Evolutionary conservation across 2,888 invertebrate species (phyloP), one percentile per base, ranked within the genome.

Genomic region (Hydraecia micacea): DNA sequence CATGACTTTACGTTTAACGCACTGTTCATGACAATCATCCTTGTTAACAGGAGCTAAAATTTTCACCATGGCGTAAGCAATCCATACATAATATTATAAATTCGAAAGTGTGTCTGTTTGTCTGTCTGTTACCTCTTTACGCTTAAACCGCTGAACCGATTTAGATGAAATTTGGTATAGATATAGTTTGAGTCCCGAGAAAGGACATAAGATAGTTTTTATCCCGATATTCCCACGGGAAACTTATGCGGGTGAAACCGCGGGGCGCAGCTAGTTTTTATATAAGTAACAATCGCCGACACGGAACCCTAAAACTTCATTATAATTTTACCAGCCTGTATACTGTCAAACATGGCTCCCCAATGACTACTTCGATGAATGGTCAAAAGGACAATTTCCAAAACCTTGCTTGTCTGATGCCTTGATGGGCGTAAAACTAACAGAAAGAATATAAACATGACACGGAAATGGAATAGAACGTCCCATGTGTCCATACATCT

Each of bases 331-430:
- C 9, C 42, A 74, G 58, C 4, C 2, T 25, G n/a, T 60, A 60
- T 66, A 66, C n/a, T 49, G n/a, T 52, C 42, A 32, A n/a, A 75
- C 7, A 75, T 52, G 36, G 28, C 36, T 79, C 75, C 79, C 75
- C 11, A 18, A 46, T 36, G 75, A 52, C 13, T 15, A 67, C 79
- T 81, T 67, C 36, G 67, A 60, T 79, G 18, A 81, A 79, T 67
- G 60, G 11, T 75, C 52, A 39, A 75, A 62, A 60, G 28, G 28
- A 82, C 75, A 82, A 79, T 52, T 75, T 32, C 65, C 13, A 81
- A 42, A 42, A 52, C 32, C 32, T 74, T 66, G 81, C 28, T 81
- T 42, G 42, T 36, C n/a, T 67, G 52, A 36, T 79, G 28, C 36
- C 15, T 46, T 46, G 28, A 70, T 42, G 42, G 52, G 5, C 5